Evolutionary conservation across 2,888 invertebrate species (phyloP), one percentile per base, ranked within the genome.

Genomic region (Sphinx pinastri): DNA sequence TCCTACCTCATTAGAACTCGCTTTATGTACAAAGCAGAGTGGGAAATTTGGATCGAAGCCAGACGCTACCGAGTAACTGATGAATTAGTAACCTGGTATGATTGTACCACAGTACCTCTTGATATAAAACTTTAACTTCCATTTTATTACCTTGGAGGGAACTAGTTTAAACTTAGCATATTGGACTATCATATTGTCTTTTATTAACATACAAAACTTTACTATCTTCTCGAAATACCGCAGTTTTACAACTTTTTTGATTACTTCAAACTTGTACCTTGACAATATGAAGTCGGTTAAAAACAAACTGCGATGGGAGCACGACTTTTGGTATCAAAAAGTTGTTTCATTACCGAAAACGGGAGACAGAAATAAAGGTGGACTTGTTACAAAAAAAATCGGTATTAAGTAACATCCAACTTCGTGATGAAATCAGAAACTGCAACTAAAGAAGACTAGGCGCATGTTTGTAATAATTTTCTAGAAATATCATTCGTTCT

Each of bases 171-270:
- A 25, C 13, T 57, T 3, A 12, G 25, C 12, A 51, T 14, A 51
- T 31, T 57, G 6, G 19, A 55, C 16, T 55, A 57, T 57, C 57
- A 25, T 5, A 8, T 38, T 38, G 38, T 38, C 38, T 38, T 38
- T 38, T 38, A 38, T 25, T 25, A 25, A 25, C 38, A 38, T 38
- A 8, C 38, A 38, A 38, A 38, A 38, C 38, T 38, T 8, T 5
- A 38, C 38, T 5, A 38, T 38, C 38, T 38, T 63, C 19, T 63
- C 13, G 47, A 63, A 63, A 49, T 49, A 63, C 47, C 19, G 19
- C 13, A 45, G 63, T 63, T 49, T 49, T 47, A 63, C 19, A 49
- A 63, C 63, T 63, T 63, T 63, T 45, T 63, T 63, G 45, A 49
- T 63, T 47, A 12, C 49, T 5, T 16, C 4, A 47, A 47, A 16